phyloP scores from a whole-genome alignment of 1,140 invertebrate species.

The Nebria ingens region DNA sequence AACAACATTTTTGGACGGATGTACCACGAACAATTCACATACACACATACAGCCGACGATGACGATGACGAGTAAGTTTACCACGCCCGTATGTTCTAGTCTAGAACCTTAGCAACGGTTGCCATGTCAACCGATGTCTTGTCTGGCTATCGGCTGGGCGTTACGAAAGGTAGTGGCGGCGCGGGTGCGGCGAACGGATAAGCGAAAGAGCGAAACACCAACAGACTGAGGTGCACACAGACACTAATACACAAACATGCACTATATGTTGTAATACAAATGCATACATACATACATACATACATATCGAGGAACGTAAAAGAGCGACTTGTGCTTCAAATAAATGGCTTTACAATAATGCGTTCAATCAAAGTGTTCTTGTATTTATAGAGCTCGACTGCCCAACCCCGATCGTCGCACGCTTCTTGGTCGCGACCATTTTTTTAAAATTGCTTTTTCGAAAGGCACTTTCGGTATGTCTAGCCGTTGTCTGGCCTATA shows the following conservation, averaged over 20 bases:
- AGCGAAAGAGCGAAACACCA: background rate
- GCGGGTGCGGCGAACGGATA: background rate
- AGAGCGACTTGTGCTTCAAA: background rate
- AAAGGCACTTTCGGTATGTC: background rate
- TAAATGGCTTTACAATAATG: background rate
- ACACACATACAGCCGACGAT: background rate
- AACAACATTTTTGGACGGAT: background rate
- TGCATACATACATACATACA: background rate
- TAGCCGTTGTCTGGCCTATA: background rate
- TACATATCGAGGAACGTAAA: background rate
- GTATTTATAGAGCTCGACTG: background rate
- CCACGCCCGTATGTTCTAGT: background rate
- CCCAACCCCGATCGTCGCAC: background rate
- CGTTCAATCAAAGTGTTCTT: background rate
- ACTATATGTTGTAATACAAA: too few species aligned
- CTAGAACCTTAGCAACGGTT: slow-evolving; percentile 15
- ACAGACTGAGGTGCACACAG: background rate
- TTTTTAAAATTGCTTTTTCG: background rate
- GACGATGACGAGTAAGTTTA: background rate
- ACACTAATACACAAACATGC: background rate
- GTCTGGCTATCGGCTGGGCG: slow-evolving; percentile 1
- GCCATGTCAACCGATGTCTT: slow-evolving; percentile 16
- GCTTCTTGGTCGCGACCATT: background rate
- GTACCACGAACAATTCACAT: background rate
- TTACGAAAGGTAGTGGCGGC: background rate